Conservation (phyloP, 2,113 vertebrate species). For the Poecilia latipinna region DNA sequence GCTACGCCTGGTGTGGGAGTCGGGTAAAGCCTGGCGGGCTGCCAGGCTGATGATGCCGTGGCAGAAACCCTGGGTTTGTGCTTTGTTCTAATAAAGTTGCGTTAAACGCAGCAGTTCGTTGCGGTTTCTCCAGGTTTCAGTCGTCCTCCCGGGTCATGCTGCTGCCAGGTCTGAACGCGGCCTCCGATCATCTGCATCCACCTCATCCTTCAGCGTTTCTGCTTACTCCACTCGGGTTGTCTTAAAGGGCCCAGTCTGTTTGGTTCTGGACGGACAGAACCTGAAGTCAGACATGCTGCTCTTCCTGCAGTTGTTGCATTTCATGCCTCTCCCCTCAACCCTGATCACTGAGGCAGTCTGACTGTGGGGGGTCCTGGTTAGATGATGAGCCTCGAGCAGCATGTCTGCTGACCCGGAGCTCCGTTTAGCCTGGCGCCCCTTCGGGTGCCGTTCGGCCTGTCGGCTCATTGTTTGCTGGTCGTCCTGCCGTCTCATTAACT, state of each 20-base stretch:
- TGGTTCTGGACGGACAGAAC: neutral
- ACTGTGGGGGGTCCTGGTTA: neutral
- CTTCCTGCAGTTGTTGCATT: neutral
- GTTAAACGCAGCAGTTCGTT: too few relatives aligned
- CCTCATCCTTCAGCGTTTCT: conserved; percentile 23
- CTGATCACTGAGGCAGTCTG: neutral
- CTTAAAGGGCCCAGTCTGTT: neutral
- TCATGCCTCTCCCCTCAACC: conserved; percentile 9
- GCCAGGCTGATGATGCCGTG: too few relatives aligned
- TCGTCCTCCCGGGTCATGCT: neutral
- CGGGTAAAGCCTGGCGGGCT: too few relatives aligned
- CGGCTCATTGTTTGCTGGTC: neutral
- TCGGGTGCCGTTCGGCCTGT: neutral
- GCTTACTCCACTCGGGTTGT: conserved; percentile 2
- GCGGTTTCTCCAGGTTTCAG: too few relatives aligned
- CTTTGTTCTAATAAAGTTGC: too few relatives aligned
- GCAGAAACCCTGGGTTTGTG: too few relatives aligned
- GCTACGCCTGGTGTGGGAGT: too few relatives aligned
- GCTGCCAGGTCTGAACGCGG: neutral
- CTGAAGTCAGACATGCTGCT: neutral
- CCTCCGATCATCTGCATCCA: conserved; percentile 22
- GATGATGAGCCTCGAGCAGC: conserved; percentile 15
- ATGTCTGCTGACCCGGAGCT: conserved; percentile 18
- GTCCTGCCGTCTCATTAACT: conserved; percentile 28
- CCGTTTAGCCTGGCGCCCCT: neutral